Conservation (phyloP, 1,140 invertebrate species). For the Pseudachorutes palmiensis region DNA sequence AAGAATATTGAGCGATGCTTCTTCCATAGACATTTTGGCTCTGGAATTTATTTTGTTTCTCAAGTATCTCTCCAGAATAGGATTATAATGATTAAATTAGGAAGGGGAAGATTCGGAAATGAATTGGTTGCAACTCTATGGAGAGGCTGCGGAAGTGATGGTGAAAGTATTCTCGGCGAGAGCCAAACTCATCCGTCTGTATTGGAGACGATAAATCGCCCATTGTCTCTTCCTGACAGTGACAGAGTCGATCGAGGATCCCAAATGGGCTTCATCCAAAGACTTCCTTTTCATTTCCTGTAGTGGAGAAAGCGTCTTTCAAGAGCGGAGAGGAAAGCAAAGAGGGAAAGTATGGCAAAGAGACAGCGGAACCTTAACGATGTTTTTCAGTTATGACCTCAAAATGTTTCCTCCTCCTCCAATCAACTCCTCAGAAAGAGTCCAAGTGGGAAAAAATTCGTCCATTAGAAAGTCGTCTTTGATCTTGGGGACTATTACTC, state of each 20-base stretch:
- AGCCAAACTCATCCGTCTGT: background rate
- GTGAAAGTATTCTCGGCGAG: no score
- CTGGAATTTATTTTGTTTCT: background rate
- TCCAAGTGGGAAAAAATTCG: background rate
- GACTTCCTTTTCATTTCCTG: background rate
- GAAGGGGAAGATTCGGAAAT: background rate
- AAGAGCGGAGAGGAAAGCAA: background rate
- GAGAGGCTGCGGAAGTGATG: background rate
- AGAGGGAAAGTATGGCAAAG: background rate
- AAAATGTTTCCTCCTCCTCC: background rate
- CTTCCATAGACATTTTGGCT: background rate
- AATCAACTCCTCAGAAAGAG: background rate
- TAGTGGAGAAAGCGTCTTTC: background rate
- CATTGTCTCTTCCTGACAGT: background rate
- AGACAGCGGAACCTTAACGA: no score
- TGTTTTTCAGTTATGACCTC: conserved; percentile 1
- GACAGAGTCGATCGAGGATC: background rate
- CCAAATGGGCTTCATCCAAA: no score
- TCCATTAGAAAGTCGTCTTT: no score
- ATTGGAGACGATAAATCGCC: background rate
- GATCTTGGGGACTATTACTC: no score
- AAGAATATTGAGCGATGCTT: background rate
- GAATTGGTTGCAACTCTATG: background rate
- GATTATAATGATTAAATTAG: background rate
- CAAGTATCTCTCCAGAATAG: background rate